These are phyloP conservation scores for Nyctibius bracteatus DNA, from an alignment of 2,113 vertebrate species.

Conservation along the genomic window DNA sequence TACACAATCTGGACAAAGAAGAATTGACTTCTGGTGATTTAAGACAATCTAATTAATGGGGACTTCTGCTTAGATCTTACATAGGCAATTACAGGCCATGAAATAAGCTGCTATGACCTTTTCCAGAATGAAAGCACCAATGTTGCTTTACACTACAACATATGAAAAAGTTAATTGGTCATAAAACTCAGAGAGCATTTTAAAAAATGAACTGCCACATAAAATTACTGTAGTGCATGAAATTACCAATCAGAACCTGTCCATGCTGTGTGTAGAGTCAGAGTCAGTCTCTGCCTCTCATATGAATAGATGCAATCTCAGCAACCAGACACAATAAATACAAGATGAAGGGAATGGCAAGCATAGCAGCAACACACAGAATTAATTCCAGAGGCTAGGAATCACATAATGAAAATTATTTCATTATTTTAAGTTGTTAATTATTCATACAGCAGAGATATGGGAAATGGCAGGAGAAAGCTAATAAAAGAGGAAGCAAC, in stretches of 20 bases:
- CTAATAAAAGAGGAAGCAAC: neutral
- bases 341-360: constrained; percentile 51
- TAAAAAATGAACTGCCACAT: neutral
- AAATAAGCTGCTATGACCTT: constrained; percentile 25
- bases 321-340: constrained; percentile 55
- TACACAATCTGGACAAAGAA: neutral
- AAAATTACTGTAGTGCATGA: neutral
- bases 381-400: constrained; percentile 56
- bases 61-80: neutral
- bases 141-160: neutral
- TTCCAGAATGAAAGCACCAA: neutral
- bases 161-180: constrained; percentile 35
- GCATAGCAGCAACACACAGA: constrained; percentile 38
- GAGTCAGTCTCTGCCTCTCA: constrained; percentile 10
- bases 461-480: neutral
- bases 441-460: constrained; percentile 46
- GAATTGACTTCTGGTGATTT: neutral
- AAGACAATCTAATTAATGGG: neutral
- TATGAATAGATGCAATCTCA: constrained; percentile 57
- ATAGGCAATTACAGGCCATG: neutral
- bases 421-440: constrained; percentile 42
- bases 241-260: constrained; percentile 7
- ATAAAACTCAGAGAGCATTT: constrained; percentile 27
- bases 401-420: constrained; percentile 35
- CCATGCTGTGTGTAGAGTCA: neutral